These are phyloP conservation scores for Equus przewalskii DNA, from an alignment of 2,113 vertebrate species.

Conservation along the genomic window DNA sequence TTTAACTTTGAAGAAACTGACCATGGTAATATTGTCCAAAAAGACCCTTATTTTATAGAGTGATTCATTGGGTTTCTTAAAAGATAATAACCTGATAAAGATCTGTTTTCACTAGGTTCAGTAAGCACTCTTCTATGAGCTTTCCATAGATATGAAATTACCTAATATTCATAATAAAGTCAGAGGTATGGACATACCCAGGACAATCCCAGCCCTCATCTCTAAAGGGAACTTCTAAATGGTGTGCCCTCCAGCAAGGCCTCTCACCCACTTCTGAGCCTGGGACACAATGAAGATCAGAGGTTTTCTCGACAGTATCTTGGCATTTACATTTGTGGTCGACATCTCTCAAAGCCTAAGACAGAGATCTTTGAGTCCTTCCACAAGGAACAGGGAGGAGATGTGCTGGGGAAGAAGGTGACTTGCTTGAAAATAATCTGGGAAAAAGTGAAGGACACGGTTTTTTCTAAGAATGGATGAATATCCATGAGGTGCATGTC, in stretches of 20 bases:
- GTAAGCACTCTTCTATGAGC: too few species aligned
- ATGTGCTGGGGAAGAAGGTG: not conserved
- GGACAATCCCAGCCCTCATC: too few species aligned
- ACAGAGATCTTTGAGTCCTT: not conserved
- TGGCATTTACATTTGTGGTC: not conserved
- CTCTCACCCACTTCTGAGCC: too few species aligned
- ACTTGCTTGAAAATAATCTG: too few species aligned
- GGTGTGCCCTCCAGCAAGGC: not conserved
- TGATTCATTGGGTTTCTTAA: not conserved
- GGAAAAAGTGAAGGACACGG: too few species aligned
- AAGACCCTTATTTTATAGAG: not conserved
- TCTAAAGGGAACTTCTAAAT: not conserved
- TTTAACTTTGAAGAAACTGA: too few species aligned
- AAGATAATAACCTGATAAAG: too few species aligned
- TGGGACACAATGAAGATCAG: too few species aligned
- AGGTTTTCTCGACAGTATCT: fast-evolving
- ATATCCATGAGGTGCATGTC: too few species aligned
- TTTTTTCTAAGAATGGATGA: not conserved
- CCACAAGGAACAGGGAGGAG: not conserved
- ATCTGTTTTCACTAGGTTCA: too few species aligned
- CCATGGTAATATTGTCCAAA: not conserved
- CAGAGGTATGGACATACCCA: not conserved
- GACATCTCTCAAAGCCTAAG: not conserved
- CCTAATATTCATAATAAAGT: not conserved
- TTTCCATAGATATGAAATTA: not conserved